Base-by-base conservation (phyloP, 2,888 invertebrate genomes). In the Athalia cordata region DNA sequence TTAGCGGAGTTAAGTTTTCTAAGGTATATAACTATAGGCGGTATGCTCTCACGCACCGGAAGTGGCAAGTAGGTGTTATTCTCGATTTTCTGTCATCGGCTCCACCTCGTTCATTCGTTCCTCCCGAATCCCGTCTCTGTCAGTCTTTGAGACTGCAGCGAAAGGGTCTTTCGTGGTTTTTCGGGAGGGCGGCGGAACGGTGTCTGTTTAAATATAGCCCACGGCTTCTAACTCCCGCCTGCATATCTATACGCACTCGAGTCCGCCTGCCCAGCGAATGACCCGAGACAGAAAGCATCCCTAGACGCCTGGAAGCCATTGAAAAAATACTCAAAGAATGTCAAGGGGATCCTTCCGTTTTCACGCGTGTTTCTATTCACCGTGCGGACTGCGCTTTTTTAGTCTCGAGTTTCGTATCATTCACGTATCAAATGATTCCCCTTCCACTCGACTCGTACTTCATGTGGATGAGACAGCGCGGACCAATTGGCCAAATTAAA, bases 201-300 rank as follows among this genome's bases (percentile, higher is more conserved):
- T 82, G 83, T 81, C 81, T 79, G 86, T 86, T 87, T 87, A 87
- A 87, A 87, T 87, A 87, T 87, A 87, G 83, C 83, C 80, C 79
- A 81, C 82, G 82, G 83, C 81, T 84, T 83, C 84, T 11, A 62
- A 74, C 64, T 81, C 81, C 75, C 75, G 75, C 75, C 75, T 49
- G 64, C 75, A 50, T 72, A 72, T 75, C 75, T 75, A 64, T 62
- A 64, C 64, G 75, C 75, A 50, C 75, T 75, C 75, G 29, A 75
- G 62, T 75, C 62, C 75, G 75, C 75, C 62, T 62, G 75, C 75
- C 75, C 75, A 75, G 75, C 62, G 62, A 75, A 75, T 75, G 75
- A 75, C 75, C 75, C 75, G 75, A 75, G 75, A 75, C 75, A 49
- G 75, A 75, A 64, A 64, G 75, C 75, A 75, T 75, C 75, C 75